Evolutionary conservation across 1,140 invertebrate genomes (phyloP), one percentile per base, ranked within the genome.

Genomic region (Drosophila arawakana): DNA sequence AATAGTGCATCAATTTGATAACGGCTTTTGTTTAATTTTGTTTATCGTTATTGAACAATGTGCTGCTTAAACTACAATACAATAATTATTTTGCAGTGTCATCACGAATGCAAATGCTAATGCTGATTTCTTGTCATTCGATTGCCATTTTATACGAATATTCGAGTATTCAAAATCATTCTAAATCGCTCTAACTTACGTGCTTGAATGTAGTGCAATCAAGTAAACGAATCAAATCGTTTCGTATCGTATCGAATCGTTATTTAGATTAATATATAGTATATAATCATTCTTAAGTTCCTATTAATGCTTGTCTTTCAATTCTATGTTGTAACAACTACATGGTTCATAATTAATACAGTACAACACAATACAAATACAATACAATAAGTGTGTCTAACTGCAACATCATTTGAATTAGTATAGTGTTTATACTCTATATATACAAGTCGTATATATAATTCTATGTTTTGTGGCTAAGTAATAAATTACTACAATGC

Each of bases 111-210:
- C 47, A 8, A 30, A 25, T 50, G 70, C 57, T 61, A 66, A 65
- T 73, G 55, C 55, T 52, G 43, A 52, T 41, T 41, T 41, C 39
- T 41, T 10, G 39, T 41, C 39, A 41, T 41, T 41, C 39, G 39
- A 41, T 41, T 11, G 9, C 41, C 49, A 43, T 72, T 72, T 34
- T 54, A 39, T 30, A 43, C 59, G 50, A 63, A 66, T 86, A 86
- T 88, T 88, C 84, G 84, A 89, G 84, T 84, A 88, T 88, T 81
- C 43, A 73, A 54, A 59, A 57, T 81, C 62, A 46, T 70, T 68
- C 47, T 75, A 69, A 70, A 71, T 65, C 46, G 65, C 34, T 65
- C 10, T 18, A 46, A 61, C 46, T 61, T 55, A 67, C 43, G 61
- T 54, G 61, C 43, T 43, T 65, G 68, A 66, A 60, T 35, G 37